Evolutionary conservation across 2,888 invertebrate species (phyloP).

Genomic region (Agonopterix arenella): DNA sequence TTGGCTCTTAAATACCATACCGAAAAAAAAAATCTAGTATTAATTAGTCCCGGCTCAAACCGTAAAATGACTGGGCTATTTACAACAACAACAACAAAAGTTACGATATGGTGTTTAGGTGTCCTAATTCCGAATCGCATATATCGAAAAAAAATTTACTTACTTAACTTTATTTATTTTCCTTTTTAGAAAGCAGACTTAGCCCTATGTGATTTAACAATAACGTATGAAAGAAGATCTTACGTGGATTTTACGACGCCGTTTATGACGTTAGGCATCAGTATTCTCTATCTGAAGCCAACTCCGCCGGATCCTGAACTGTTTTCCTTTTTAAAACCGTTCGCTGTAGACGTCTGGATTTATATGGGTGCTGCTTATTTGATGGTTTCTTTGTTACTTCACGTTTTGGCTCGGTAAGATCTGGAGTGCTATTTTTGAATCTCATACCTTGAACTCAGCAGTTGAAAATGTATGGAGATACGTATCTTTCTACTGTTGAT

Average conservation of each 20-base stretch:
- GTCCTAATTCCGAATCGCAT: too few relatives aligned
- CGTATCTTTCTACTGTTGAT: too few relatives aligned
- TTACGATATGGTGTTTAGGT: too few relatives aligned
- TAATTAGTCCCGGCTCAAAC: too few relatives aligned
- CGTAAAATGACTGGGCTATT: too few relatives aligned
- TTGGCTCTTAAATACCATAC: too few relatives aligned
- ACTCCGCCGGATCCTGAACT: slow-evolving; percentile 86
- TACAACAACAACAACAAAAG: too few relatives aligned
- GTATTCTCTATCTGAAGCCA: slow-evolving; percentile 90
- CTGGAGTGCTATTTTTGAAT: too few relatives aligned
- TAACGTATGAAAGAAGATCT: slow-evolving; percentile 92
- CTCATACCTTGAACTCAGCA: too few relatives aligned
- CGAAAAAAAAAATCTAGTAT: too few relatives aligned
- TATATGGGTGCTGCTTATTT: slow-evolving; percentile 93
- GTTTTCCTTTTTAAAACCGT: slow-evolving; percentile 93
- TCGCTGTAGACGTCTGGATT: slow-evolving; percentile 92
- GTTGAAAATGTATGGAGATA: too few relatives aligned
- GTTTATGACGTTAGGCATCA: slow-evolving; percentile 97
- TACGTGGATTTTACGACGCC: slow-evolving; percentile 97
- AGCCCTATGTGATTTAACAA: slow-evolving; percentile 96
- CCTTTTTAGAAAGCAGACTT: slow-evolving; percentile 90
- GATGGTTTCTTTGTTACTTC: slow-evolving; percentile 88
- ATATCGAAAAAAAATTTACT: neutral
- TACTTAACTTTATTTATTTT: neutral
- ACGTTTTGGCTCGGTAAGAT: slow-evolving; percentile 84